Evolutionary conservation across 37 sponge, comb jelly and placozoan genomes (phyloP), one percentile per base, ranked within the genome.

Genomic region (Crambe crambe): DNA sequence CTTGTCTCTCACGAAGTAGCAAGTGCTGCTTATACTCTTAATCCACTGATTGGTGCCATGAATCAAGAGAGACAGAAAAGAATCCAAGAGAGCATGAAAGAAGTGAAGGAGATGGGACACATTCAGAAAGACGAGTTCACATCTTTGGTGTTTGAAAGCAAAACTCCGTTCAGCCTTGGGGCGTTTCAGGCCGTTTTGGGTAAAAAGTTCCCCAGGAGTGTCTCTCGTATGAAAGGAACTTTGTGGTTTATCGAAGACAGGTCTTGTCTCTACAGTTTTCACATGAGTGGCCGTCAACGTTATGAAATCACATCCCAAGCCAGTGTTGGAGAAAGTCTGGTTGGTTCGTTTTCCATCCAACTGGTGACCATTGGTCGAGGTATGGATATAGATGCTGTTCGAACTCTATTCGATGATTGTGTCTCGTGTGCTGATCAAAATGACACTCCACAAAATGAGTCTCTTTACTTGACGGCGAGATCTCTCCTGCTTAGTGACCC

Each of bases 281-380:
- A 90, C 58, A 85, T 85, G 90, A 90, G 90, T 68, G 90, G 90
- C 0, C 58, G 90, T 35, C 77, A 81, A 30, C 77, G 90, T 27
- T 90, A 85, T 58, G 90, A 90, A 71, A 54, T 90, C 6, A 30
- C 56, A 5, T 69, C 76, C 2, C 66, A 74, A n/a, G 42, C 80
- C 34, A 74, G 75, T 41, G 36, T 23, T 21, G 26, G 70, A 27
- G 70, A 65, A 2, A 68, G 82, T 44, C 51, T 72, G 20, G 43
- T 23, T 26, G 90, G 90, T 20, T 72, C 90, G 12, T 74, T 71
- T 40, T 70, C 72, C 1, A 77, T 85, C 1, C 86, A 90, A 40
- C 67, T 90, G 43, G 85, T 85, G 1, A 68, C 62, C 34, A 85
- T 90, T 71, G 90, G 90, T 4, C 72, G 76, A 36, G 64, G 70